Evolutionary conservation across 2,888 invertebrate species (phyloP), one percentile per base, ranked within the genome.

Genomic region (Ischnus inquisitorius): DNA sequence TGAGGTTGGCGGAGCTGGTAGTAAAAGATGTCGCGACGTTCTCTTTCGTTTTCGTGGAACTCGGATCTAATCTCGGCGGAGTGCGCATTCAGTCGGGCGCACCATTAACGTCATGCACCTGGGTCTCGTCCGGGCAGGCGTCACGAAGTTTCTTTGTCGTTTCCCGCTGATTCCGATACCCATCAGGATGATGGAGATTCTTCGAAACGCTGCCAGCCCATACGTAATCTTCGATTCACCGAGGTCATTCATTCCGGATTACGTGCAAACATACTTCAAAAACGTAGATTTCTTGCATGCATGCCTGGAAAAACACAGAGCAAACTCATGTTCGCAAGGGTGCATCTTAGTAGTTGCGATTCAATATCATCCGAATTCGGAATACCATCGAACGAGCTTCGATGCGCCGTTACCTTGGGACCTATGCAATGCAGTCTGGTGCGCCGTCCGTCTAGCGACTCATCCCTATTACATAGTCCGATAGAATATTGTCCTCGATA

Each of bases 41-140:
- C 79, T 83, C 82, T 86, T 85, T 57, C 19, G 39, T 69, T 72
- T 57, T 46, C 43, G 25, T 64, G 34, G 57, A 74, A 80, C 65
- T 76, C 79, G 76, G 75, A 87, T 88, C 85, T 87, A 88, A 88
- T 88, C 86, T 86, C 68, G 65, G 85, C 65, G 80, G 87, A 89
- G 88, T 88, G 86, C 85, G 76, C 83, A 34, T 71, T 77, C 74
- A 69, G 57, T 79, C 72, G 69, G 57, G 54, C 64, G 39, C 48
- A 69, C 34, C 34, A 71, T 67, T 76, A 72, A 80, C 67, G 41
- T 57, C 51, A 60, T 54, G 16, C 83, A 83, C 39, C 79, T 83
- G 79, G 6, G 60, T 64, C 62, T 54, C 77, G 51, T 10, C 67
- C 60, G 48, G 54, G 2, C 64, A n/a, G 48, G 57, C 48, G 10